Evolutionary conservation across 2,797 vertebrate species (phyloP).

Genomic region (Tokudaia tokunoshimensis): DNA sequence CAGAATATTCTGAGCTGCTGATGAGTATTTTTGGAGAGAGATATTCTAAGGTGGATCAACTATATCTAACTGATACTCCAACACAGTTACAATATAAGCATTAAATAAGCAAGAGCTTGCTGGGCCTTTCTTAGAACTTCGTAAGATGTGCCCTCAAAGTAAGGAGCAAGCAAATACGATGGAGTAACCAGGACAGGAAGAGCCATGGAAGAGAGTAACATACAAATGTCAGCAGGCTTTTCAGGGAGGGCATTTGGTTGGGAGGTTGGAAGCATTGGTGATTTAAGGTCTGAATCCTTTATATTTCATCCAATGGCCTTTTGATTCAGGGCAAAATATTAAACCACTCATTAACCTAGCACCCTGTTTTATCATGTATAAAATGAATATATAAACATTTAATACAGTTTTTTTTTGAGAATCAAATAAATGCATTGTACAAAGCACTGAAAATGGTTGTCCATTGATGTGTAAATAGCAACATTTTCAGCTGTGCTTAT

Average conservation of each 20-base stretch:
- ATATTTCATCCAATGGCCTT: not conserved
- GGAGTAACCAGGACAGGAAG: not conserved
- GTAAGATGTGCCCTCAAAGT: not conserved
- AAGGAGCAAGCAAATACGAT: not conserved
- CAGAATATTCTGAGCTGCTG: not conserved
- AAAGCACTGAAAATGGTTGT: not conserved
- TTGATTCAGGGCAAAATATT: not conserved
- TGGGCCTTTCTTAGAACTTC: not conserved
- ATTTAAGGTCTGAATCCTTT: not conserved
- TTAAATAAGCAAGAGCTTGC: not conserved
- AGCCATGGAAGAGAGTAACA: not conserved
- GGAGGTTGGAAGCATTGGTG: not conserved
- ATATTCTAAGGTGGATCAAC: not conserved
- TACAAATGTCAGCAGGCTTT: not conserved
- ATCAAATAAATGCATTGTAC: not conserved
- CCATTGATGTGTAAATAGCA: not conserved
- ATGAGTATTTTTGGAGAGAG: not conserved
- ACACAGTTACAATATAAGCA: not conserved
- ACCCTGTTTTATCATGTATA: not conserved
- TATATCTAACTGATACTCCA: not conserved
- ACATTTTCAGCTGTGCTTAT: not conserved
- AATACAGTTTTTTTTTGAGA: not conserved
- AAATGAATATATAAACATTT: not conserved
- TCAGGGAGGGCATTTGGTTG: not conserved
- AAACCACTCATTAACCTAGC: not conserved